These are phyloP conservation scores for Exephanes ischioxanthus DNA, from an alignment of 2,888 invertebrate genomes.

Conservation along the genomic window DNA sequence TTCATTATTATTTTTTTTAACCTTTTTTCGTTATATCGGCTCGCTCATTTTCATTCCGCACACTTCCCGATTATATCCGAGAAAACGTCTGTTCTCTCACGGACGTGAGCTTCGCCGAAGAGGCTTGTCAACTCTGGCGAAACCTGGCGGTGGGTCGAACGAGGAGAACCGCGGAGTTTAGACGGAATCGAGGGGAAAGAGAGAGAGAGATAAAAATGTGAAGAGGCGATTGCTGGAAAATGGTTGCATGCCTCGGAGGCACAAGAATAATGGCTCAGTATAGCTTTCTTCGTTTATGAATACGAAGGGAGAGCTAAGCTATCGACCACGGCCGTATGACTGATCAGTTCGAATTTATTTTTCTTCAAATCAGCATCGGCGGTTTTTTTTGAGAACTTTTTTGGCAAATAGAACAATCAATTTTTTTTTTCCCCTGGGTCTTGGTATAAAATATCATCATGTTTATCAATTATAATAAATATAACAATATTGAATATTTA, in stretches of 20 bases:
- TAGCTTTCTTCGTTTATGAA: not conserved
- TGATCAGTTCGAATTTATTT: conserved; percentile 1
- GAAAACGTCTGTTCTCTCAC: conserved; percentile 3
- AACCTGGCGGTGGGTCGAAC: not conserved
- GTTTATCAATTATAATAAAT: too few species aligned
- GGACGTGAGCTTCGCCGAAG: conserved; percentile 58
- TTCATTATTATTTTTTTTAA: not conserved
- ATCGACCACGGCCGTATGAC: not conserved
- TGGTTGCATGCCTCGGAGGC: conserved; percentile 63
- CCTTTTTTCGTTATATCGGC: conserved; percentile 14
- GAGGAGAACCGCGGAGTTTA: not conserved
- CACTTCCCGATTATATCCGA: conserved; percentile 33
- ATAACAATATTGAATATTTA: too few species aligned
- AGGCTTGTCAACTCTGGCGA: conserved; percentile 37
- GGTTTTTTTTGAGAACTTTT: too few species aligned
- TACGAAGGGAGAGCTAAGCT: conserved; percentile 1
- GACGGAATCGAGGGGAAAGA: not conserved
- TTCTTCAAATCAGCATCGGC: too few species aligned
- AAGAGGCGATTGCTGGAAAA: conserved; percentile 40
- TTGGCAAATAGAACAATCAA: too few species aligned
- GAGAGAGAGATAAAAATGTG: conserved; percentile 29
- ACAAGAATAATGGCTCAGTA: conserved; percentile 62
- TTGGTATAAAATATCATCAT: too few species aligned
- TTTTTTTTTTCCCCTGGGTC: too few species aligned
- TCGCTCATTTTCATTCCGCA: conserved; percentile 23